These are phyloP conservation scores for Microlaimidae sp. DNA, from an alignment of 2,888 invertebrate species.

Conservation along the genomic window DNA sequence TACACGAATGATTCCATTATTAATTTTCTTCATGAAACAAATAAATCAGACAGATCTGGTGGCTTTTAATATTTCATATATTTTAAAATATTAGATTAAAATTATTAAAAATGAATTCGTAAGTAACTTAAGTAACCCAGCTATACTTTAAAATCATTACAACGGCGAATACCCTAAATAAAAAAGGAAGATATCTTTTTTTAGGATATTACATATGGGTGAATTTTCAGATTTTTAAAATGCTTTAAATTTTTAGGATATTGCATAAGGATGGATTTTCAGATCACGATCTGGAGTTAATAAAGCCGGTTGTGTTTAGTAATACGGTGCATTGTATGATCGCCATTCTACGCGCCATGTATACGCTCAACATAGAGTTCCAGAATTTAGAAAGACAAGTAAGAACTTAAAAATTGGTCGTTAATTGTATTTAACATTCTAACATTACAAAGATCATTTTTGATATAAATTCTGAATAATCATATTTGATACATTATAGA, in stretches of 20 bases:
- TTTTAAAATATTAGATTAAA: too few relatives aligned
- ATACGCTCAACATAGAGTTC: constrained; percentile 89
- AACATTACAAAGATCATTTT: constrained; percentile 2
- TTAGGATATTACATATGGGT: constrained; percentile 98
- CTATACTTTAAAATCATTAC: too few relatives aligned
- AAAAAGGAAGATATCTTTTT: too few relatives aligned
- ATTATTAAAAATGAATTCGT: too few relatives aligned
- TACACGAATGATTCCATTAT: too few relatives aligned
- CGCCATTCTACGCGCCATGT: constrained; percentile 98
- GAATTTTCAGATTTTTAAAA: constrained; percentile 92
- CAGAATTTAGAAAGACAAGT: constrained; percentile 93
- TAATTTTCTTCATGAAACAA: too few relatives aligned
- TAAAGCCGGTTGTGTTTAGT: constrained; percentile 98
- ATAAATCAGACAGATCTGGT: too few relatives aligned
- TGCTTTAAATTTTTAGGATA: constrained; percentile 58
- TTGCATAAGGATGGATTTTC: constrained; percentile 99
- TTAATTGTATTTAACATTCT: too few relatives aligned
- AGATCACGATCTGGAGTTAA: constrained; percentile 95
- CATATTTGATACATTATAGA: too few relatives aligned
- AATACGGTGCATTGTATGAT: constrained; percentile 99
- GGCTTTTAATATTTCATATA: too few relatives aligned
- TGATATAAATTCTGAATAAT: too few relatives aligned
- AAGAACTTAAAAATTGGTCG: constrained; percentile 20
- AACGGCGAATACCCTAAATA: too few relatives aligned
- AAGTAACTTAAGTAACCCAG: background rate